These are phyloP conservation scores for Neolamprologus tretocephalus DNA, from an alignment of 2,113 vertebrate genomes.

Conservation along the genomic window DNA sequence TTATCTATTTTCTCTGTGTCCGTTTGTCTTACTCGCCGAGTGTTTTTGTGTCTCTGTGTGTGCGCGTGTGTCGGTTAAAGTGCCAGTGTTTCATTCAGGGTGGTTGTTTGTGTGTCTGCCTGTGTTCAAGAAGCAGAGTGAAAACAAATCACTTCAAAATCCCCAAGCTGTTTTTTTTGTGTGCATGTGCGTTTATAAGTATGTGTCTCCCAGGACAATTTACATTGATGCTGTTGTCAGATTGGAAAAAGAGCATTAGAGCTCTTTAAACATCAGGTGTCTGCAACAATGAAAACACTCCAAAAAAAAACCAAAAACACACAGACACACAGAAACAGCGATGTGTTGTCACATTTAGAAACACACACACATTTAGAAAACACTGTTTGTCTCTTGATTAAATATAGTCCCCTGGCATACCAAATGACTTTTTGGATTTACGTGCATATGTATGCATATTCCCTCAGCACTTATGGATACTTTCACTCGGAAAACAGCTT, in stretches of 20 bases:
- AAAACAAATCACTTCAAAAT: conserved; percentile 43
- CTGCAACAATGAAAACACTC: not conserved
- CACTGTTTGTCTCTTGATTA: conserved; percentile 17
- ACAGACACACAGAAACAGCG: not conserved
- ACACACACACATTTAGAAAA: conserved; percentile 10
- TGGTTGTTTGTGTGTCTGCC: not conserved
- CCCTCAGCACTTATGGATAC: not conserved
- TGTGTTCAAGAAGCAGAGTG: not conserved
- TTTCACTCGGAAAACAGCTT: not conserved
- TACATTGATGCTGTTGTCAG: conserved; percentile 34
- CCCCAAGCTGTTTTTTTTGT: not conserved
- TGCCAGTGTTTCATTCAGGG: not conserved
- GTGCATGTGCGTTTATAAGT: not conserved
- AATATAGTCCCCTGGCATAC: conserved; percentile 3
- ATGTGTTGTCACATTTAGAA: not conserved
- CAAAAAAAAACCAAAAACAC: rapidly evolving
- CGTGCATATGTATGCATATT: not conserved
- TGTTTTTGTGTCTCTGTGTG: not conserved
- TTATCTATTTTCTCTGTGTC: conserved; percentile 1
- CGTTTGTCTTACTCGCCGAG: not conserved
- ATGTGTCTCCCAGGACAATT: conserved; percentile 29
- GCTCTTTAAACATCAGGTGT: conserved; percentile 32
- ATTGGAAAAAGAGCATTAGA: conserved; percentile 25
- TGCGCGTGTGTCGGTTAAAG: not conserved
- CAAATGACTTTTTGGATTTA: not conserved